These are phyloP conservation scores for Frieseomelitta varia DNA, from an alignment of 1,140 invertebrate species.

Conservation along the genomic window DNA sequence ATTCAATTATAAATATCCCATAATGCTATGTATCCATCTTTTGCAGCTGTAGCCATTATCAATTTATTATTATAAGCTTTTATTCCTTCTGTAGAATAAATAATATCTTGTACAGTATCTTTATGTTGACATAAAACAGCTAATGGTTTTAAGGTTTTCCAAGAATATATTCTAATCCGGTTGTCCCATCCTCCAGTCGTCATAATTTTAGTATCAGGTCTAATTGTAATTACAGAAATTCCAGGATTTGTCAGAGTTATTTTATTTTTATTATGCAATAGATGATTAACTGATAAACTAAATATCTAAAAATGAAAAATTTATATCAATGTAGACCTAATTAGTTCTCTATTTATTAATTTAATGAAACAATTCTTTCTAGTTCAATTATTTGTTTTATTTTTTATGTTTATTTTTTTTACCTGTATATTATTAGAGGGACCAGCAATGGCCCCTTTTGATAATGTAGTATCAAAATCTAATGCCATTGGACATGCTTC, in stretches of 20 bases:
- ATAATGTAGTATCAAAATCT: constrained; percentile 85
- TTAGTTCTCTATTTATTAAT: background rate
- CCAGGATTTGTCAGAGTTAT: constrained; percentile 87
- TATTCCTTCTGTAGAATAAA: constrained; percentile 85
- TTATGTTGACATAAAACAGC: constrained; percentile 88
- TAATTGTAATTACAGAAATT: constrained; percentile 86
- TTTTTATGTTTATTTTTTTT: constrained; percentile 81
- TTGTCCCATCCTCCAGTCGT: constrained; percentile 90
- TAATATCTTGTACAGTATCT: constrained; percentile 86
- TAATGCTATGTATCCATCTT: constrained; percentile 87
- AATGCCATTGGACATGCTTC: constrained; percentile 87
- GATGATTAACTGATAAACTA: constrained; percentile 68
- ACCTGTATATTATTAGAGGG: constrained; percentile 84
- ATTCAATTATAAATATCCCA: constrained; percentile 83
- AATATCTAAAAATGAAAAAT: constrained; percentile 72
- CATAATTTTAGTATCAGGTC: constrained; percentile 89
- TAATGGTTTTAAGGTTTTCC: constrained; percentile 88
- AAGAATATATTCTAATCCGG: constrained; percentile 89
- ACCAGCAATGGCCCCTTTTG: constrained; percentile 86
- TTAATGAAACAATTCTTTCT: constrained; percentile 4
- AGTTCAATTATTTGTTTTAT: background rate
- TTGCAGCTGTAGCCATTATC: constrained; percentile 87
- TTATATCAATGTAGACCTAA: background rate
- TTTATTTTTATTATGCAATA: constrained; percentile 83
- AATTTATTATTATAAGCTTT: constrained; percentile 85